Evolutionary conservation across 2,113 vertebrate genomes (phyloP).

Genomic region (Odocoileus hemionus): DNA sequence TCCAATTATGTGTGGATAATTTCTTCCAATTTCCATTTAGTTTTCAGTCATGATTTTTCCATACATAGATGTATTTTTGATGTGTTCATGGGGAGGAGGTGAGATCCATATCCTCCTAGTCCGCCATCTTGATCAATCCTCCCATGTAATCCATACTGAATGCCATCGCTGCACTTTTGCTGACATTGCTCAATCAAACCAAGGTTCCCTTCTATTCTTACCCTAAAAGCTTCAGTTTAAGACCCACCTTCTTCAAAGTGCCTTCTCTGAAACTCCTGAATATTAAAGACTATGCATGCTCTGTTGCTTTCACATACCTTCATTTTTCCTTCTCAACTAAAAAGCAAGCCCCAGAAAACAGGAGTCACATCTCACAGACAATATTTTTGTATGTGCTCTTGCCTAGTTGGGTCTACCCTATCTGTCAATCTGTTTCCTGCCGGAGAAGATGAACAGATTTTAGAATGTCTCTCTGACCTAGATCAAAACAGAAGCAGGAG

Average conservation of each 20-base stretch:
- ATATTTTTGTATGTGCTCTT: background rate
- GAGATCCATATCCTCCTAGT: background rate
- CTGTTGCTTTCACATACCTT: background rate
- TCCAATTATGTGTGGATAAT: background rate
- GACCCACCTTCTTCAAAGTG: background rate
- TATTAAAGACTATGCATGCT: background rate
- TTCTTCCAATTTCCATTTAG: background rate
- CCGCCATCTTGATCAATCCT: background rate
- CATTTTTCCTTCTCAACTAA: background rate
- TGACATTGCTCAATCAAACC: background rate
- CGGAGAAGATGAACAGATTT: background rate
- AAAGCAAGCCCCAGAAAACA: background rate
- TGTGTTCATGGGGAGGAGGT: background rate
- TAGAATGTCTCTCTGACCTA: background rate
- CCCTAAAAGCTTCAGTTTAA: background rate
- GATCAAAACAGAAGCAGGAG: constrained; percentile 18
- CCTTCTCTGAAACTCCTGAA: background rate
- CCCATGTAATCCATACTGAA: background rate
- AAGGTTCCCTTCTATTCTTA: background rate
- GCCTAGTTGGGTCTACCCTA: background rate
- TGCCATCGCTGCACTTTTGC: background rate
- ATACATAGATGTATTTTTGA: background rate
- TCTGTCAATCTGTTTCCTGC: background rate
- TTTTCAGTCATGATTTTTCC: background rate
- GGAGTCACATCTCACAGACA: background rate